Base-by-base conservation (phyloP, 2,113 vertebrate species). In the Dipodomys merriami region DNA sequence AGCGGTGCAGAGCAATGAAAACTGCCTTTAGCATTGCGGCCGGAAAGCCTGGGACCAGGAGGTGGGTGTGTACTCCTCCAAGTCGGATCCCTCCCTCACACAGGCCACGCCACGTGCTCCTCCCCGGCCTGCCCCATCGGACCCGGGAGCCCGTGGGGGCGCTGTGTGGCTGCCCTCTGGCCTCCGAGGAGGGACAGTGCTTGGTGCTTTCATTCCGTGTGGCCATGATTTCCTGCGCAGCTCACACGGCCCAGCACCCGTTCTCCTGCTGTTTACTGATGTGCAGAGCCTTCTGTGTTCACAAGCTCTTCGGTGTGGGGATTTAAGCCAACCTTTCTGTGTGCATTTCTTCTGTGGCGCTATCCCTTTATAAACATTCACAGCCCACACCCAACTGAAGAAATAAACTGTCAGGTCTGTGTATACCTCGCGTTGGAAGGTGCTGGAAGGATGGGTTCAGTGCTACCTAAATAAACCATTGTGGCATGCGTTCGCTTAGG, bases 351-450 rank as follows among this genome's bases (percentile, higher is more conserved):
- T 94, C 91, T 93, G 29, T 53, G 81, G 29, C 79, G 4, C 5
- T 64, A 83, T 60, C 4, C 18, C 95, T 95, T 96, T 91, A 68
- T 91, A 94, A 90, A 95, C 94, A 91, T 35, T 84, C 67, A 29
- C 53, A 96, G 83, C 88, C 79, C 72, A 64, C 62, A 94, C 44
- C n/a, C 74, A 93, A 30, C 30, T 68, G 30, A 96, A 78, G 46
- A 97, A 97, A 96, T 95, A 69, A 95, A 92, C 19, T 81, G 35
- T 83, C 27, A 19, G 76, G 39, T 64, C 29, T 0, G 1, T 39
- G 22, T 71, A 1, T 57, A 86, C 33, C 39, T 39, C n/a, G 39
- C 6, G 3, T 84, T 46, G 39, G 83, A 74, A 95, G 64, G 57
- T 77, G 77, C 69, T 79, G 4, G 46, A 9, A 64, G 65, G 0